Percentiles rank a stretch among this genome's conserved stretches.
These are phyloP conservation scores for Heliopora coerulea DNA, from an alignment of 92 coral and sea anemone species.

Conservation along the genomic window DNA sequence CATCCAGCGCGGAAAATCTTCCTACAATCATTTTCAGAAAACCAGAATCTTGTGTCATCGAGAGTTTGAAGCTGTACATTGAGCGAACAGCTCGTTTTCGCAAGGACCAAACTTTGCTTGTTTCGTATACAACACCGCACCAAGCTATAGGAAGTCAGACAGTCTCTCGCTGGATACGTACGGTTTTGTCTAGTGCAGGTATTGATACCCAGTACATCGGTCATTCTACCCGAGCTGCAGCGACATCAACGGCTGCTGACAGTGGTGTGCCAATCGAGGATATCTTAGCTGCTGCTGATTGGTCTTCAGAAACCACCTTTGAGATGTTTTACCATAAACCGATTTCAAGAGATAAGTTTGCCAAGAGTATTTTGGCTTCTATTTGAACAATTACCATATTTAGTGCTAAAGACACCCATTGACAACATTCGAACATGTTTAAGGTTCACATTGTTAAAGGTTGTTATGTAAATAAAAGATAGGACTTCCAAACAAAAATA, in stretches of 20 bases:
- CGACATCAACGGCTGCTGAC: slow-evolving; percentile 47
- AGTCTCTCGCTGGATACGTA: slow-evolving; percentile 47
- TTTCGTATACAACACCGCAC: slow-evolving; percentile 47
- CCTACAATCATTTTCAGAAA: slow-evolving; percentile 32
- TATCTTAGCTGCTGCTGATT: slow-evolving; percentile 40
- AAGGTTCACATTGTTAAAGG: no score
- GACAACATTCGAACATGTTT: no score
- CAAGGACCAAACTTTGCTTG: slow-evolving; percentile 35
- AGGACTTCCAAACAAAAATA: no score
- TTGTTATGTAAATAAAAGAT: no score
- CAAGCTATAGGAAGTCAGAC: slow-evolving; percentile 42
- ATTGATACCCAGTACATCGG: slow-evolving; percentile 28
- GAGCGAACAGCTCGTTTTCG: slow-evolving; percentile 38
- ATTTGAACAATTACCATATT: no score
- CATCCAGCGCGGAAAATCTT: slow-evolving; percentile 30
- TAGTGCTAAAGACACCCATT: neutral
- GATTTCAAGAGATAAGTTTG: neutral
- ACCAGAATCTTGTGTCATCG: slow-evolving; percentile 41
- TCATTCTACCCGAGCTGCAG: slow-evolving; percentile 50
- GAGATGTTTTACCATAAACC: neutral
- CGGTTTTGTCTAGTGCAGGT: slow-evolving; percentile 40
- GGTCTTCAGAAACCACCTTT: slow-evolving; percentile 37
- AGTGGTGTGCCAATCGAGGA: slow-evolving; percentile 42
- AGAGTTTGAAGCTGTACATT: slow-evolving; percentile 25
- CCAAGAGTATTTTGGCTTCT: neutral